A percentile compares a stretch with the other conserved stretches of the same genome.
Conservation (phyloP, 2,888 invertebrate genomes). For the Spilosoma lubricipeda region DNA sequence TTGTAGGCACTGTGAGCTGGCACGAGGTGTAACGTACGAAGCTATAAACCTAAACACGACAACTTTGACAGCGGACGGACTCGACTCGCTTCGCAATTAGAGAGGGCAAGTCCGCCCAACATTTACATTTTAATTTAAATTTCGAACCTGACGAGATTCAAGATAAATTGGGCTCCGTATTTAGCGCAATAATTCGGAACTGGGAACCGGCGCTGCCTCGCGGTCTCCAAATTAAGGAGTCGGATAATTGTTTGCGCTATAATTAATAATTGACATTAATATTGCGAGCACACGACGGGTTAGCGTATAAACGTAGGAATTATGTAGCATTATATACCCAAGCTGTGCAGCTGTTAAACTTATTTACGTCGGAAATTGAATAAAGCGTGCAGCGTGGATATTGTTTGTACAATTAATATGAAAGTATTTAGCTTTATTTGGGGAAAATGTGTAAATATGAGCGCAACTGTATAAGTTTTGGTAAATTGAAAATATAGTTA, state of each 20-base stretch:
- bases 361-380: slow-evolving; percentile 46
- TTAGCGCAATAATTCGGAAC: slow-evolving; percentile 81
- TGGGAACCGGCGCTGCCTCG: slow-evolving; percentile 68
- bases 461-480: neutral
- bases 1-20: slow-evolving; percentile 22
- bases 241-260: slow-evolving; percentile 79
- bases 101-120: slow-evolving; percentile 74
- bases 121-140: slow-evolving; percentile 86
- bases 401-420: slow-evolving; percentile 25
- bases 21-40: slow-evolving; percentile 46
- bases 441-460: neutral
- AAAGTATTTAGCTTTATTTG: slow-evolving; percentile 17
- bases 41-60: slow-evolving; percentile 59
- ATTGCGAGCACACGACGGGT: slow-evolving; percentile 59
- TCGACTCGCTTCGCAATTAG: slow-evolving; percentile 79
- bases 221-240: slow-evolving; percentile 75
- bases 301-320: slow-evolving; percentile 39
- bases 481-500: neutral
- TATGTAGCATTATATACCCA: slow-evolving; percentile 41
- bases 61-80: slow-evolving; percentile 75
- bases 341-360: slow-evolving; percentile 43
- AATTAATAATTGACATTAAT: slow-evolving; percentile 80
- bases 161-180: slow-evolving; percentile 82
- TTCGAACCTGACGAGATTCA: slow-evolving; percentile 83
- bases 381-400: slow-evolving; percentile 29